These are phyloP conservation scores for Drosophila paramelanica DNA, from an alignment of 2,888 invertebrate species.

Conservation along the genomic window DNA sequence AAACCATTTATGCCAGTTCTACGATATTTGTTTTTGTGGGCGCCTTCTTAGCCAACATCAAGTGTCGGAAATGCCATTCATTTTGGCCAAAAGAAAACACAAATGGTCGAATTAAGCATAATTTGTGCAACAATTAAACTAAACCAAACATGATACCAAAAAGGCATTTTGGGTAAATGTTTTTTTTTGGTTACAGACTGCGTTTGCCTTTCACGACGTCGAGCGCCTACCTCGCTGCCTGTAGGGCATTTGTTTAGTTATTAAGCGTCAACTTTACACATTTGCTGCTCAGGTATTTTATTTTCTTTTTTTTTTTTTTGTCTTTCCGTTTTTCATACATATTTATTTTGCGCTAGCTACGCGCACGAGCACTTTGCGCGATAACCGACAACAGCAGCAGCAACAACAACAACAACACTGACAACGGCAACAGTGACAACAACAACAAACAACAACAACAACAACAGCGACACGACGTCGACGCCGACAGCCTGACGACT, in stretches of 20 bases:
- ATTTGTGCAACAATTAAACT: constrained; percentile 69
- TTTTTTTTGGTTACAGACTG: constrained; percentile 16
- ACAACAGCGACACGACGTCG: constrained; percentile 17
- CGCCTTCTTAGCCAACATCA: constrained; percentile 23
- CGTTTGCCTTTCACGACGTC: constrained; percentile 45
- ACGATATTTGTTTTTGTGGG: constrained; percentile 14
- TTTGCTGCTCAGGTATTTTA: constrained; percentile 45
- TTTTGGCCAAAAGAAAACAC: constrained; percentile 17
- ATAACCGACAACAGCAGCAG: constrained; percentile 52
- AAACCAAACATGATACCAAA: constrained; percentile 20
- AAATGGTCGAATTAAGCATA: constrained; percentile 56
- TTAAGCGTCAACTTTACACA: constrained; percentile 65
- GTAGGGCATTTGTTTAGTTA: constrained; percentile 66
- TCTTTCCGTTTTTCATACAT: constrained; percentile 21
- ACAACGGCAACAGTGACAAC: constrained; percentile 11
- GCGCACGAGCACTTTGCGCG: constrained; percentile 75
- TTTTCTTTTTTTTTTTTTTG: constrained; percentile 11
- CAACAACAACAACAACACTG: constrained; percentile 8
- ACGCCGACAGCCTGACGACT: constrained; percentile 47
- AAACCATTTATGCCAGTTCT: constrained; percentile 38
- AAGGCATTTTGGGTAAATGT: constrained; percentile 21
- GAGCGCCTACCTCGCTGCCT: constrained; percentile 29
- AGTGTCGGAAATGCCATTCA: constrained; percentile 66
- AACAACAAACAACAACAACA: constrained; percentile 17
- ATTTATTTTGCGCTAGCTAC: constrained; percentile 65